Base-by-base conservation (phyloP, 2,888 invertebrate genomes). In the Mythimna loreyi region DNA sequence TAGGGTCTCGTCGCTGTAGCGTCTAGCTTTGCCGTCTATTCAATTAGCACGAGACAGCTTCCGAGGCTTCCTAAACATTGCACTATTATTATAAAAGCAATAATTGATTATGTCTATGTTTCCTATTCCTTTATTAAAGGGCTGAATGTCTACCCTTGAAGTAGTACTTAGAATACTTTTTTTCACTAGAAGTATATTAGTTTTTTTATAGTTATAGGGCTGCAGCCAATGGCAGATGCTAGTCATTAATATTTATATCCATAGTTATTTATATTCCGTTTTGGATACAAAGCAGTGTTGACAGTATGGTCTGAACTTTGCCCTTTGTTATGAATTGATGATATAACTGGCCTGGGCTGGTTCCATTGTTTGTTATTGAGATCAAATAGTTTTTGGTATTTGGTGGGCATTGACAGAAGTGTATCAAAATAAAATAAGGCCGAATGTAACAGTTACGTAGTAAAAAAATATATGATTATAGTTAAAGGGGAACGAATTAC, bases 191-290 rank as follows among this genome's bases (percentile, higher is more conserved):
- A 4, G 16, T 40, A 13, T 40, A 13, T 40, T 40, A 4, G 4
- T 40, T 40, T 13, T 40, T 13, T 6, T 40, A 40, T 40, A 40
- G 0, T 40, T 13, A 40, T 13, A 13, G 16, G 40, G 40, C 1
- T 2, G 16, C 5, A 40, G 1, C 6, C 16, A 16, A 16, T 40
- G 40, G 40, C 40, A 40, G 40, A 16, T 4, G 40, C 6, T 40
- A 40, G 16, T 19, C 16, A 16, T 75, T 67, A 56, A 61, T 63
- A 82, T 82, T 75, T 60, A 81, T 73, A 61, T 19, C 60, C 30
- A 63, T 67, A 74, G 57, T 62, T 57, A 74, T 79, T 70, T 81
- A 58, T 65, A 75, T 79, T 64, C 25, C 25, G 33, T 59, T 72
- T 74, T 68, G 50, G 67, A 49, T 71, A 60, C n/a, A 62, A 49